phyloP scores from a whole-genome alignment of 2,797 vertebrate species.

The Myripristis murdjan region DNA sequence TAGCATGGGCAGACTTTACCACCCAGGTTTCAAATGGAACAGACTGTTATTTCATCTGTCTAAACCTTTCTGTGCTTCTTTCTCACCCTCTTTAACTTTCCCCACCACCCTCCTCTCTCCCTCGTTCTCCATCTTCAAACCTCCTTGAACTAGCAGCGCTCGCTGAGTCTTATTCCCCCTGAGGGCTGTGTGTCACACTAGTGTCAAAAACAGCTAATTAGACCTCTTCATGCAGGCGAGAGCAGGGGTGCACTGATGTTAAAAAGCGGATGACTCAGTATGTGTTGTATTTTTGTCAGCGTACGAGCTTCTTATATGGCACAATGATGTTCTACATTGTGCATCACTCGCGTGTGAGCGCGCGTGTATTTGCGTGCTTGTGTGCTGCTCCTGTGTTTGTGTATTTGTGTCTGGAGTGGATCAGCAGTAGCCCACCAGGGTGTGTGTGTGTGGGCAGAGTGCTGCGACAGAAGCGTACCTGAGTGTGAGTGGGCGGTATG shows the following conservation, averaged over 20 bases:
- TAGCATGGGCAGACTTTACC: slow-evolving; percentile 49
- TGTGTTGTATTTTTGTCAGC: slow-evolving; percentile 54
- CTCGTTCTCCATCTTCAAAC: slow-evolving; percentile 66
- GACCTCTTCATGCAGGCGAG: slow-evolving; percentile 78
- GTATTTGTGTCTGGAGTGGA: neutral
- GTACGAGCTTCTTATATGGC: slow-evolving; percentile 17
- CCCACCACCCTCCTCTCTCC: slow-evolving; percentile 35
- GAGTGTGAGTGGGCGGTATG: slow-evolving; percentile 96
- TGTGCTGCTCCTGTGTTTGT: neutral
- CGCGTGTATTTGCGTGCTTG: slow-evolving; percentile 1
- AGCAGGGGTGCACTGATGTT: slow-evolving; percentile 67
- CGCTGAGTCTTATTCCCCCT: slow-evolving; percentile 73
- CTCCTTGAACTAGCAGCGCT: slow-evolving; percentile 79
- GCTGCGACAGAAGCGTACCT: slow-evolving; percentile 84
- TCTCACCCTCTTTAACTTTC: slow-evolving; percentile 56
- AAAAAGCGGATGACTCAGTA: slow-evolving; percentile 72
- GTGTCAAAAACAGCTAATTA: slow-evolving; percentile 87
- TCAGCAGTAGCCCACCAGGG: neutral
- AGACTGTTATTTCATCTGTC: slow-evolving; percentile 64
- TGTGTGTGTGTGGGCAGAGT: neutral
- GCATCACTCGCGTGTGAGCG: neutral
- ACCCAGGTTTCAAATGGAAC: slow-evolving; percentile 52
- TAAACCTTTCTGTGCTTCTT: slow-evolving; percentile 48
- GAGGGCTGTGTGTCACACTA: slow-evolving; percentile 80
- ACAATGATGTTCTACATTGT: slow-evolving; percentile 29